phyloP scores from a whole-genome alignment of 2,888 invertebrate genomes.

The Ellobium chinense region DNA sequence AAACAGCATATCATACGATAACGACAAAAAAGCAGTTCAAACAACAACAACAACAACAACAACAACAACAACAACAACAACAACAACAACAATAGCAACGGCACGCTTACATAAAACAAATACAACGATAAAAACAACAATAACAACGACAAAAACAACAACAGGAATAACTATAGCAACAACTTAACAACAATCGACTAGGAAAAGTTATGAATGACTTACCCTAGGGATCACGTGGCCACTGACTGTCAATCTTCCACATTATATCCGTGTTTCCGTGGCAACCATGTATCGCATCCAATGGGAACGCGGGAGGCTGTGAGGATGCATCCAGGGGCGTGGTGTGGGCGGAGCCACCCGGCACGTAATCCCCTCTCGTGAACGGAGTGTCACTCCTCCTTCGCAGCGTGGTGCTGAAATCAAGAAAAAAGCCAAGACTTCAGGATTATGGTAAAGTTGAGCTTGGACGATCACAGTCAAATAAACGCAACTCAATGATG shows the following conservation, averaged over 20 bases:
- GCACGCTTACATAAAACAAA: background rate
- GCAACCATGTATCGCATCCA: background rate
- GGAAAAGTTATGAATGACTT: background rate
- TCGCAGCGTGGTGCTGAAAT: background rate
- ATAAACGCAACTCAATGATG: no score
- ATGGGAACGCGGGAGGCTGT: background rate
- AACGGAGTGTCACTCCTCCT: background rate
- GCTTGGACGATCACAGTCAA: no score
- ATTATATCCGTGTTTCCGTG: conserved; percentile 30
- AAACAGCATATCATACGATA: background rate
- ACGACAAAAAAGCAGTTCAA: background rate
- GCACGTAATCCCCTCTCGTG: background rate
- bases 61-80: background rate
- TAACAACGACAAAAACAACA: background rate
- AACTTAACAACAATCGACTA: background rate
- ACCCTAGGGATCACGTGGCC: conserved; percentile 42
- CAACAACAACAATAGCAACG: background rate
- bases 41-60: background rate
- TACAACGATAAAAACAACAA: background rate
- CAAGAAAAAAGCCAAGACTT: no score
- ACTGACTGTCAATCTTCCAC: conserved; percentile 27
- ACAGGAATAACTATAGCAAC: background rate
- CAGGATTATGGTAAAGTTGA: no score
- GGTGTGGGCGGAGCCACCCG: background rate
- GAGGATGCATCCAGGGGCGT: background rate